Conservation (phyloP, 2,113 vertebrate species). For the Indri indri region DNA sequence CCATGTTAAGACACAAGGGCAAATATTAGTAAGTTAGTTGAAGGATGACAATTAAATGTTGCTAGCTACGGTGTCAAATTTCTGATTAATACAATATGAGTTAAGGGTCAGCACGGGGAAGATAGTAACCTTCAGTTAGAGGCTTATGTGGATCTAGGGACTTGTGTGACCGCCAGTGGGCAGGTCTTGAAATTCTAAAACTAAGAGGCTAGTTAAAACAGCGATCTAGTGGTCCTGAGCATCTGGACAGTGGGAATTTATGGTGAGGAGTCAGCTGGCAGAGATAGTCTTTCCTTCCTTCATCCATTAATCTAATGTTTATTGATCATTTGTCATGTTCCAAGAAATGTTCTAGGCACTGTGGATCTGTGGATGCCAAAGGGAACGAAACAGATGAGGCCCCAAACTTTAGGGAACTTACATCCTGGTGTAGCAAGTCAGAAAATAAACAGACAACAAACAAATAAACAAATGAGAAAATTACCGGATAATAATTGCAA, state of each 20-base stretch:
- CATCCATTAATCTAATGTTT: neutral
- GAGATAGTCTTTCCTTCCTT: neutral
- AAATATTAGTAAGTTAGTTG: neutral
- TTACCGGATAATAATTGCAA: neutral
- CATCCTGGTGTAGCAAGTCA: neutral
- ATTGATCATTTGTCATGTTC: neutral
- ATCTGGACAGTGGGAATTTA: neutral
- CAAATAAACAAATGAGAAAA: neutral
- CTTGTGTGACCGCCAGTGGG: neutral
- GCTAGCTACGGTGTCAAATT: neutral
- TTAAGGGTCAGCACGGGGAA: neutral
- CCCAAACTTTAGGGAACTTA: neutral
- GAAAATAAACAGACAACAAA: neutral
- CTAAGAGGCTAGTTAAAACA: neutral
- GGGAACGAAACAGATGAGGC: neutral
- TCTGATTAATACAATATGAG: neutral
- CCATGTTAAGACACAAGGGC: neutral
- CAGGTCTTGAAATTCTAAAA: neutral
- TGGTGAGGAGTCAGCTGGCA: neutral
- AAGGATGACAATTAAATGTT: neutral
- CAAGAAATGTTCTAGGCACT: neutral
- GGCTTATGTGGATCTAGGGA: neutral
- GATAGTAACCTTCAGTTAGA: neutral
- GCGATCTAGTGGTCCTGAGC: neutral
- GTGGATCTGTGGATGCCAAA: neutral